Percentiles rank a stretch among this genome's conserved stretches.
These are phyloP conservation scores for Colaptes auratus DNA, from an alignment of 2,113 vertebrate genomes.

Conservation along the genomic window DNA sequence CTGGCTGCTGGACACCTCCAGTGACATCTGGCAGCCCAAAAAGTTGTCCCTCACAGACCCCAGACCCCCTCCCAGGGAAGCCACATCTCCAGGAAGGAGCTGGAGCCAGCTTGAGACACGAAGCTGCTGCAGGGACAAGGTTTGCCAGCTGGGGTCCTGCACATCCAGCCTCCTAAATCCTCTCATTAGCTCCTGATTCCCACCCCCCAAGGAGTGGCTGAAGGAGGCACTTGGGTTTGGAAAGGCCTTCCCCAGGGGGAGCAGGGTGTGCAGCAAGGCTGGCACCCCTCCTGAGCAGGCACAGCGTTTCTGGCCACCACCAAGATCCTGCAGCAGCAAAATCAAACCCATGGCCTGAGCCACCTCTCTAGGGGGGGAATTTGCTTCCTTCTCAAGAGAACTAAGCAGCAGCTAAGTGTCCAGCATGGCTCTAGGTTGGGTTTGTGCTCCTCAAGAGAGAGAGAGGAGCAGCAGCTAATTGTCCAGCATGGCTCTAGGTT, in stretches of 20 bases:
- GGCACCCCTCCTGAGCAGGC: not conserved
- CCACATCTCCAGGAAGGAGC: not conserved
- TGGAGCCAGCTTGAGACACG: not conserved
- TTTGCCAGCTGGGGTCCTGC: fast-evolving
- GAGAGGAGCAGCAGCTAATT: no score
- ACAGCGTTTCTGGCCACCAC: not conserved
- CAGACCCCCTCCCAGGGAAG: not conserved
- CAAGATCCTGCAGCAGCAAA: not conserved
- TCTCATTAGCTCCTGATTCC: not conserved
- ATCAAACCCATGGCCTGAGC: not conserved
- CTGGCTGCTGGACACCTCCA: not conserved
- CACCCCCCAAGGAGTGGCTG: fast-evolving
- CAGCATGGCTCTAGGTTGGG: no score
- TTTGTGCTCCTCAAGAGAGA: no score
- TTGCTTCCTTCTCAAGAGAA: not conserved
- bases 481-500: no score
- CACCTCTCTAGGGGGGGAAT: not conserved
- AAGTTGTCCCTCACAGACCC: not conserved
- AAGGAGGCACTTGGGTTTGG: not conserved
- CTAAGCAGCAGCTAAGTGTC: not conserved
- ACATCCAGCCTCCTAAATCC: no score
- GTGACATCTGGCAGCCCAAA: not conserved
- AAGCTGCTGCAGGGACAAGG: not conserved
- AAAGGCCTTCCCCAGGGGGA: not conserved
- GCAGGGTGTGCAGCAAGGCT: not conserved